These are phyloP conservation scores for Cheilosia vulpina DNA, from an alignment of 2,888 invertebrate genomes.

Conservation along the genomic window DNA sequence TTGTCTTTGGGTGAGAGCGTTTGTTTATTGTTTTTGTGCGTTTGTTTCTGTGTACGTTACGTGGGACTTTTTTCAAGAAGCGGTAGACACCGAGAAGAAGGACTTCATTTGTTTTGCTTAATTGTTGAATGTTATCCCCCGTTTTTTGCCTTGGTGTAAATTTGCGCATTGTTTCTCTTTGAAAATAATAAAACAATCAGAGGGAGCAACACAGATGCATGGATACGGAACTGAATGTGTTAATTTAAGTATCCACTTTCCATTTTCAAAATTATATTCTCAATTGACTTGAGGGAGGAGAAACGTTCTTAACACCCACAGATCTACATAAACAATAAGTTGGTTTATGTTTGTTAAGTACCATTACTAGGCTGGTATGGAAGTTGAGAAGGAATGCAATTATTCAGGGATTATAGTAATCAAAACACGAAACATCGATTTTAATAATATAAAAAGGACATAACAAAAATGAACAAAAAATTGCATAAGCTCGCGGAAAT, in stretches of 20 bases:
- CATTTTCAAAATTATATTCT: neutral
- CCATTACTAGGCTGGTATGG: too few relatives aligned
- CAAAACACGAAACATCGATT: too few relatives aligned
- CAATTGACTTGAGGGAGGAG: neutral
- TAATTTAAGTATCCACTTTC: neutral
- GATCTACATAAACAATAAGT: too few relatives aligned
- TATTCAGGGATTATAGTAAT: too few relatives aligned
- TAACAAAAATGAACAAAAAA: too few relatives aligned
- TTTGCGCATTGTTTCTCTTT: neutral
- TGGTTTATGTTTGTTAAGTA: too few relatives aligned
- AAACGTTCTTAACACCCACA: too few relatives aligned
- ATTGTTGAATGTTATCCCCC: neutral
- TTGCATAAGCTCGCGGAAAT: too few relatives aligned
- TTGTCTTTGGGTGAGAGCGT: neutral
- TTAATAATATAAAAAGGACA: too few relatives aligned
- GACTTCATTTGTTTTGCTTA: slow-evolving; percentile 23
- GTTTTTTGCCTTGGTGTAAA: neutral
- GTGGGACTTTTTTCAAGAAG: neutral
- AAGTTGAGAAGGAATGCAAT: too few relatives aligned
- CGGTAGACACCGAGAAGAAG: neutral
- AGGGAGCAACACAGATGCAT: neutral
- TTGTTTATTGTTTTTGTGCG: neutral
- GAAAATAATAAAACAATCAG: neutral
- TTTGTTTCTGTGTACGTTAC: neutral
- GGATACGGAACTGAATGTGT: too few relatives aligned